Evolutionary conservation across 2,888 invertebrate genomes (phyloP).

Genomic region (Machimus atricapillus): DNA sequence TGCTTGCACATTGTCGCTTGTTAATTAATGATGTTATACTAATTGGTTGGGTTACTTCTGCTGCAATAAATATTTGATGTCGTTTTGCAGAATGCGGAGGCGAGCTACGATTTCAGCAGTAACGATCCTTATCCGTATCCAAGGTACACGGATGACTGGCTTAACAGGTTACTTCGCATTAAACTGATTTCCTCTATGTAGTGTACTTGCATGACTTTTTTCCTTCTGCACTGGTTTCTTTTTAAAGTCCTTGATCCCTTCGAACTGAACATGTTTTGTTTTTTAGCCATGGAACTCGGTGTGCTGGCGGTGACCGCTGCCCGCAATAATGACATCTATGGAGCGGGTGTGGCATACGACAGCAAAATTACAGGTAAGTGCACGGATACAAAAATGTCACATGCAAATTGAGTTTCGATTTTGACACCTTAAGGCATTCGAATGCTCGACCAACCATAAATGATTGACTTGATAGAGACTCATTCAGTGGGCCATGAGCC

Average conservation of each 20-base stretch:
- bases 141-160: conserved; percentile 99
- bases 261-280: neutral
- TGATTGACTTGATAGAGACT: conserved; percentile 99
- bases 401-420: neutral
- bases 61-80: conserved; percentile 25
- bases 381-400: neutral
- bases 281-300: conserved; percentile 92
- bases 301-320: conserved; percentile 99
- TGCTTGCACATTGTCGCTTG: no score
- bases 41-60: neutral
- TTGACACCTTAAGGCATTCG: conserved; percentile 77
- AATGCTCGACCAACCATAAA: conserved; percentile 99
- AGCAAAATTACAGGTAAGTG: conserved; percentile 93
- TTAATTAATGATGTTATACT: neutral
- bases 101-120: conserved; percentile 99
- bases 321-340: conserved; percentile 96
- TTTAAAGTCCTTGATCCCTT: neutral
- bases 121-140: conserved; percentile 99
- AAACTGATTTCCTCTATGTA: neutral
- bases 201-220: neutral
- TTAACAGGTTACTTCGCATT: conserved; percentile 84
- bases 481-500: conserved; percentile 99
- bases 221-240: neutral
- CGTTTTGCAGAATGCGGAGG: conserved; percentile 87
- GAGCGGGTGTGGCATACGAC: conserved; percentile 98